Evolutionary conservation across 2,888 invertebrate genomes (phyloP).

Genomic region (Eupithecia centaureata): DNA sequence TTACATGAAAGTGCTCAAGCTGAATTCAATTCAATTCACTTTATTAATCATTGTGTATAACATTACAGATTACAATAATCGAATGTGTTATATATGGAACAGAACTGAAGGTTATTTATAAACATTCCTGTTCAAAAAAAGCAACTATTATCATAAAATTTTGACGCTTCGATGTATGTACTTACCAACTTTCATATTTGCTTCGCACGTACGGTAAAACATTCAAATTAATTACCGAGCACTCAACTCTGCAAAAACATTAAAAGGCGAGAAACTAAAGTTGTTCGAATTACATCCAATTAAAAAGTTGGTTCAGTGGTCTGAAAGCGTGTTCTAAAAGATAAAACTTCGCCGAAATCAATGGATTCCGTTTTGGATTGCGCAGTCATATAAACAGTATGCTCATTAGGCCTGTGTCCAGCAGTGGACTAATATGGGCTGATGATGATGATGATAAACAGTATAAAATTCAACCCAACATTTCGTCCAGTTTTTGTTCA

Average conservation of each 20-base stretch:
- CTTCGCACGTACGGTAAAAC: not conserved
- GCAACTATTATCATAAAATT: not conserved
- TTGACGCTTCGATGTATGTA: not conserved
- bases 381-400: no score
- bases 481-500: not conserved
- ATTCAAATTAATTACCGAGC: constrained; percentile 1
- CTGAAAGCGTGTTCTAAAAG: constrained; percentile 15
- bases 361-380: not conserved
- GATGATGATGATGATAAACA: no score
- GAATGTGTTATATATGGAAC: no score
- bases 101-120: no score
- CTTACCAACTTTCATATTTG: not conserved
- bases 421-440: no score
- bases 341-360: constrained; percentile 14
- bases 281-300: constrained; percentile 17
- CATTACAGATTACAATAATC: no score
- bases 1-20: no score
- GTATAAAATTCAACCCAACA: not conserved
- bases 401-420: no score
- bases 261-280: constrained; percentile 15
- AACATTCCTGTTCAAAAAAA: no score
- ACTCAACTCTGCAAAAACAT: constrained; percentile 3
- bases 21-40: no score
- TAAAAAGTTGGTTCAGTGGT: constrained; percentile 22
- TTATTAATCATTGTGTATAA: no score